A percentile compares a stretch with the other conserved stretches of the same genome.
Evolutionary conservation across 2,113 vertebrate species (phyloP).

Genomic region (Gobiocypris rarus): DNA sequence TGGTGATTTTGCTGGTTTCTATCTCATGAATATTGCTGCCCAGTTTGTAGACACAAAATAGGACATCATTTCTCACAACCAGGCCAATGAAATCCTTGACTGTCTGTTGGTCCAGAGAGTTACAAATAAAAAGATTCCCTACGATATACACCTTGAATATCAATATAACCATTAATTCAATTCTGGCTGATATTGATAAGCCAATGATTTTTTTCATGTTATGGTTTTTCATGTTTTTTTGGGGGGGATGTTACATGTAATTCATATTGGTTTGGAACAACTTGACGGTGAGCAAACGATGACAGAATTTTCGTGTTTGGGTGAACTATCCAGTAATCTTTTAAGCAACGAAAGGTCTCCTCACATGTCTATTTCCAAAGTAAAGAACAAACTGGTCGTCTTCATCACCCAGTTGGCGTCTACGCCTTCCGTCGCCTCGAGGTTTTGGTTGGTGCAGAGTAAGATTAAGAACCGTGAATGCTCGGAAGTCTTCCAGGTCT

Average conservation of each 20-base stretch:
- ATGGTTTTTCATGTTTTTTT: too few relatives aligned
- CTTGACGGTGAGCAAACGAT: too few relatives aligned
- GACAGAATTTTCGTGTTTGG: too few relatives aligned
- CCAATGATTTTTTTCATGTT: too few relatives aligned
- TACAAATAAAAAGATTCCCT: background rate
- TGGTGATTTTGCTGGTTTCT: slow-evolving; percentile 68
- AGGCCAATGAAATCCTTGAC: slow-evolving; percentile 81
- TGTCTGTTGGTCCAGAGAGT: slow-evolving; percentile 67
- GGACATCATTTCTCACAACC: slow-evolving; percentile 73
- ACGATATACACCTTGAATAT: background rate
- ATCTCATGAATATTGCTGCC: slow-evolving; percentile 74
- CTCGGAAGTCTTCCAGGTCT: slow-evolving; percentile 82
- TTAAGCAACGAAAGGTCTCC: background rate
- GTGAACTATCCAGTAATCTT: too few relatives aligned
- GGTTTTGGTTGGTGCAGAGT: slow-evolving; percentile 78
- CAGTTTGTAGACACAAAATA: slow-evolving; percentile 84
- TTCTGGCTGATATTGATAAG: background rate
- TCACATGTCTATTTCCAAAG: slow-evolving; percentile 76
- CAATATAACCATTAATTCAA: background rate
- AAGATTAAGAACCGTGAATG: slow-evolving; percentile 84
- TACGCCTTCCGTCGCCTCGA: slow-evolving; percentile 22
- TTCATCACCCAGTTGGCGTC: slow-evolving; percentile 40
- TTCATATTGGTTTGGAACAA: too few relatives aligned
- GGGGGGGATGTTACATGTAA: too few relatives aligned
- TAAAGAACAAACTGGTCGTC: slow-evolving; percentile 83